phyloP scores from a whole-genome alignment of 1,140 invertebrate genomes.

The Eulimnadia texana region DNA sequence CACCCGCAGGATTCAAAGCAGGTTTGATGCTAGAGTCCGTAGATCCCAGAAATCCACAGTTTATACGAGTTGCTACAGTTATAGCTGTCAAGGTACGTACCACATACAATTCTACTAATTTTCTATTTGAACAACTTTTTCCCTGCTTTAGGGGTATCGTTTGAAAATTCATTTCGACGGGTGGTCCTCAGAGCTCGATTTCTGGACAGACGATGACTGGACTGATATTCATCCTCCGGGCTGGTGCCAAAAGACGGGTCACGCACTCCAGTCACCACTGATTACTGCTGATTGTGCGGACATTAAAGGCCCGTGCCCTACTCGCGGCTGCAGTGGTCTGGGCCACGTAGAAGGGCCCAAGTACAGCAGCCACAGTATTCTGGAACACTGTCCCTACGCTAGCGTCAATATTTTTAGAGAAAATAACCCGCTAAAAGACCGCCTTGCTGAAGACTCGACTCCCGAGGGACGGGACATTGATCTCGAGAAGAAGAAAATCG shows the following conservation, averaged over 20 bases:
- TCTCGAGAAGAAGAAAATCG: neutral
- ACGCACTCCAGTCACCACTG: constrained; percentile 63
- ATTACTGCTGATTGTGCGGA: neutral
- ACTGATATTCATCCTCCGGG: constrained; percentile 79
- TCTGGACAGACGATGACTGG: constrained; percentile 81
- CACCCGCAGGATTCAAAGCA: constrained; percentile 61
- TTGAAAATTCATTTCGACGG: constrained; percentile 79
- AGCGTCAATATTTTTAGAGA: constrained; percentile 41
- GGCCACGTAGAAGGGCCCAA: constrained; percentile 61
- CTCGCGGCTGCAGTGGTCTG: constrained; percentile 58
- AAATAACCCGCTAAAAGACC: constrained; percentile 10
- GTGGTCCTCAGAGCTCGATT: constrained; percentile 70
- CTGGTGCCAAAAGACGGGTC: constrained; percentile 76
- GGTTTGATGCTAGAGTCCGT: constrained; percentile 85
- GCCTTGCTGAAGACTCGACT: neutral
- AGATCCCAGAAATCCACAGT: constrained; percentile 55
- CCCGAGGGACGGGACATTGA: neutral
- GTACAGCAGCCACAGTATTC: constrained; percentile 55
- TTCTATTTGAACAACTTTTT: too few relatives aligned
- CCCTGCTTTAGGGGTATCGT: constrained; percentile 20
- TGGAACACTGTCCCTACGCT: constrained; percentile 72
- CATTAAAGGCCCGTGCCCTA: constrained; percentile 41
- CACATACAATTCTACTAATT: constrained; percentile 21
- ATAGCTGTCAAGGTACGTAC: constrained; percentile 40
- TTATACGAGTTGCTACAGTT: constrained; percentile 76